A percentile compares a stretch with the other conserved stretches of the same genome.
These are phyloP conservation scores for Enteromius radiatus DNA, from an alignment of 2,797 vertebrate genomes.

Conservation along the genomic window DNA sequence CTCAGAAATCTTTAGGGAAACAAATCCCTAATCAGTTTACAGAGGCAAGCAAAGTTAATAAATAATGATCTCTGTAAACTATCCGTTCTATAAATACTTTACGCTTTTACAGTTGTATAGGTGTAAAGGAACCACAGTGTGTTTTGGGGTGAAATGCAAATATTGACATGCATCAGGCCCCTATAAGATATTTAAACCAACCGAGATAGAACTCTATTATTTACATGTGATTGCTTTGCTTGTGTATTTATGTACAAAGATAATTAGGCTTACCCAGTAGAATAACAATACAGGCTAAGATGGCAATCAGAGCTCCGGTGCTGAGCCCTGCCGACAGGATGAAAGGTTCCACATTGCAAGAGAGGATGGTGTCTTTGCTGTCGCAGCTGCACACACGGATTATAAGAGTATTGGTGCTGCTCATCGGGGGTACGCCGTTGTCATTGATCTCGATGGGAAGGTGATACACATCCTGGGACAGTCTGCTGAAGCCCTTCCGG, in stretches of 20 bases:
- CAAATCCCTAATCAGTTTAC: background rate
- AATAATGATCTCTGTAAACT: conserved; percentile 1
- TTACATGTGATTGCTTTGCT: conserved; percentile 4
- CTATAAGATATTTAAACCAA: conserved; percentile 21
- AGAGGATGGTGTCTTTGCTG: conserved; percentile 82
- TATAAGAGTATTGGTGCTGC: conserved; percentile 92
- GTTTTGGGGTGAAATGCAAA: conserved; percentile 24
- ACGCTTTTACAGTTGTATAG: background rate
- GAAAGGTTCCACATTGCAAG: conserved; percentile 91
- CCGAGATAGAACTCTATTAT: background rate
- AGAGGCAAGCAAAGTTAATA: conserved; percentile 6
- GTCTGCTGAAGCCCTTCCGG: conserved; percentile 88
- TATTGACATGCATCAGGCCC: background rate
- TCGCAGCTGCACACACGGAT: conserved; percentile 93
- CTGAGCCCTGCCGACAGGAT: conserved; percentile 90
- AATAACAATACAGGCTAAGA: conserved; percentile 96
- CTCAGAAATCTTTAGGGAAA: background rate
- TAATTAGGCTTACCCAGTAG: conserved; percentile 83
- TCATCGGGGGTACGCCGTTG: conserved; percentile 86
- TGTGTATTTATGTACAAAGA: conserved; percentile 6
- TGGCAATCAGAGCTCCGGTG: conserved; percentile 93
- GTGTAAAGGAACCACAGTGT: background rate
- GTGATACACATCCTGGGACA: conserved; percentile 88
- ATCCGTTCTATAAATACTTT: conserved; percentile 25
- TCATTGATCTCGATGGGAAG: conserved; percentile 94